These are phyloP conservation scores for Lepidonotus clava DNA, from an alignment of 2,888 invertebrate species.

Conservation along the genomic window DNA sequence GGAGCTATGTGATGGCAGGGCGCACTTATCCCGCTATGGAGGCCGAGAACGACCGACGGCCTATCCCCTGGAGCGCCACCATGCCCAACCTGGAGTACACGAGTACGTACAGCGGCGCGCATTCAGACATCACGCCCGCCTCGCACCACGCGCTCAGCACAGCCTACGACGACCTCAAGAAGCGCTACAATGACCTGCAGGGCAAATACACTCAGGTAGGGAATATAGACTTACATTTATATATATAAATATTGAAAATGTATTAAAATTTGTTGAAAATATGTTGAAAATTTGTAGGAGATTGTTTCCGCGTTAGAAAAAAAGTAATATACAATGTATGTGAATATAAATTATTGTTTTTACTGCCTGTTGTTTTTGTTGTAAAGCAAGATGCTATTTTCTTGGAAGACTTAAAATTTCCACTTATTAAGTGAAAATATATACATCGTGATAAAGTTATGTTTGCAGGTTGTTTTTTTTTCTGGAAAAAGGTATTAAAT, in stretches of 20 bases:
- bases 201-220: conserved; percentile 25
- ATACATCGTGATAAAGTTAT: no score
- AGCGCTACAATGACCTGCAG: conserved; percentile 66
- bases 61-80: conserved; percentile 8
- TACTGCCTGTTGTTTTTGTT: no score
- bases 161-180: conserved; percentile 68
- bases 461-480: no score
- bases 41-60: neutral
- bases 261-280: no score
- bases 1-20: neutral
- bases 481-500: no score
- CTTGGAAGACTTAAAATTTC: no score
- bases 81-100: conserved; percentile 49
- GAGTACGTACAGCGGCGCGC: neutral
- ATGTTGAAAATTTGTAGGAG: no score
- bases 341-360: no score
- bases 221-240: neutral
- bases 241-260: no score
- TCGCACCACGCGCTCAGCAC: conserved; percentile 68
- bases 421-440: no score
- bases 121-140: conserved; percentile 54
- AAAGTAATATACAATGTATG: no score
- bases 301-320: no score
- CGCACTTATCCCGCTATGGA: conserved; percentile 22
- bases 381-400: neutral